phyloP scores from a whole-genome alignment of 2,113 vertebrate species.

The Heptranchias perlo region DNA sequence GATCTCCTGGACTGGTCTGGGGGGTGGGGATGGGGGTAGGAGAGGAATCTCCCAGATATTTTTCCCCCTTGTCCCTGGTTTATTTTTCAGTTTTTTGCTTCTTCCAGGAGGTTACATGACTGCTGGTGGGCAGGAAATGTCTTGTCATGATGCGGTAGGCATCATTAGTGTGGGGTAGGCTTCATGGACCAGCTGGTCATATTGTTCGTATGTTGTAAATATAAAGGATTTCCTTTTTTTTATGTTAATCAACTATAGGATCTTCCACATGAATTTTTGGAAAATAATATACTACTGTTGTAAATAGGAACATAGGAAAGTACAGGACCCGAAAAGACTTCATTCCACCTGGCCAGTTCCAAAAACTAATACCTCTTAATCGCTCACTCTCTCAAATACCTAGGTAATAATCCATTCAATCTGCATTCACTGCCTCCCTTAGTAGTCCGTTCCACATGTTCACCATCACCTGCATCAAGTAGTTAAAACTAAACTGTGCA shows the following conservation, averaged over 20 bases:
- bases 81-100: not conserved
- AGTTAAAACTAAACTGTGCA: not conserved
- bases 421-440: not conserved
- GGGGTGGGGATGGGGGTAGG: not conserved
- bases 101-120: not conserved
- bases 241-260: not conserved
- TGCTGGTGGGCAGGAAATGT: not conserved
- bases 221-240: not conserved
- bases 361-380: not conserved
- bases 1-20: not conserved
- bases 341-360: not conserved
- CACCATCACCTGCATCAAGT: not conserved
- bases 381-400: not conserved
- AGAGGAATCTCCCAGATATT: not conserved
- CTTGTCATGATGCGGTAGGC: not conserved
- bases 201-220: not conserved
- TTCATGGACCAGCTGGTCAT: not conserved
- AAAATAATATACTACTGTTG: not conserved
- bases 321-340: not conserved
- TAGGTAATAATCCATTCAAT: not conserved
- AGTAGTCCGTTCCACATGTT: not conserved
- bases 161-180: not conserved
- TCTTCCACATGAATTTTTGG: not conserved
- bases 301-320: not conserved
- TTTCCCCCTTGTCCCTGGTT: not conserved